phyloP scores from a whole-genome alignment of 1,140 invertebrate genomes.

The Agraylea sexmaculata region DNA sequence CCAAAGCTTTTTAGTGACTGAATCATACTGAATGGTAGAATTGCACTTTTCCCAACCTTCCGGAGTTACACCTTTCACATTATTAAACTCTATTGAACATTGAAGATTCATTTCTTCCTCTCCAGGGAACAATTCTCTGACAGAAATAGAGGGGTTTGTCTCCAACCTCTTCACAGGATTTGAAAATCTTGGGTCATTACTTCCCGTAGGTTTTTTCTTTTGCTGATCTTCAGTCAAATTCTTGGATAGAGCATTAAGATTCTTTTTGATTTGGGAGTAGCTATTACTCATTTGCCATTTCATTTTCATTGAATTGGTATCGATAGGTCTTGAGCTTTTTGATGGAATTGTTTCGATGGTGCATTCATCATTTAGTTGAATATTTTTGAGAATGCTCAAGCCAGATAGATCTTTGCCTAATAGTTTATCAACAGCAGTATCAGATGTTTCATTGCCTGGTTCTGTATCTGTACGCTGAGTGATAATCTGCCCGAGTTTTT shows the following conservation, averaged over 20 bases:
- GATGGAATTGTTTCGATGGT: conserved; percentile 36
- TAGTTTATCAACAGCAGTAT: conserved; percentile 17
- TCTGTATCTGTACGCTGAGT: conserved; percentile 31
- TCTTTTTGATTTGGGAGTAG: conserved; percentile 38
- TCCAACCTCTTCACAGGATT: conserved; percentile 45
- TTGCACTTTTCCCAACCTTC: conserved; percentile 73
- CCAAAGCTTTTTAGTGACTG: conserved; percentile 68
- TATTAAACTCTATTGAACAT: conserved; percentile 57
- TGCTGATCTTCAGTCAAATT: conserved; percentile 30
- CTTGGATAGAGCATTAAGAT: conserved; percentile 36
- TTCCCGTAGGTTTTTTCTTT: conserved; percentile 27
- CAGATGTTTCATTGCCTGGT: conserved; percentile 23
- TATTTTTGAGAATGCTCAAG: conserved; percentile 29
- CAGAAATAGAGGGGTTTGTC: conserved; percentile 65
- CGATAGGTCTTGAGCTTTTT: conserved; percentile 22
- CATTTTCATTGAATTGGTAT: conserved; percentile 36
- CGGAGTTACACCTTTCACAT: conserved; percentile 52
- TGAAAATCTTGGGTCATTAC: conserved; percentile 31
- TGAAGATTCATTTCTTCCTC: conserved; percentile 69
- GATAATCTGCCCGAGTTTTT: conserved; percentile 36
- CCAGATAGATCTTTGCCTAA: conserved; percentile 13
- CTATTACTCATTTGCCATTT: conserved; percentile 40
- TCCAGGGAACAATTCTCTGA: conserved; percentile 65
- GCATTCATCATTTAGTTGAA: conserved; percentile 35
- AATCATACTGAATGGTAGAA: conserved; percentile 65